phyloP scores from a whole-genome alignment of 2,113 vertebrate species.

The Cathartes aura region DNA sequence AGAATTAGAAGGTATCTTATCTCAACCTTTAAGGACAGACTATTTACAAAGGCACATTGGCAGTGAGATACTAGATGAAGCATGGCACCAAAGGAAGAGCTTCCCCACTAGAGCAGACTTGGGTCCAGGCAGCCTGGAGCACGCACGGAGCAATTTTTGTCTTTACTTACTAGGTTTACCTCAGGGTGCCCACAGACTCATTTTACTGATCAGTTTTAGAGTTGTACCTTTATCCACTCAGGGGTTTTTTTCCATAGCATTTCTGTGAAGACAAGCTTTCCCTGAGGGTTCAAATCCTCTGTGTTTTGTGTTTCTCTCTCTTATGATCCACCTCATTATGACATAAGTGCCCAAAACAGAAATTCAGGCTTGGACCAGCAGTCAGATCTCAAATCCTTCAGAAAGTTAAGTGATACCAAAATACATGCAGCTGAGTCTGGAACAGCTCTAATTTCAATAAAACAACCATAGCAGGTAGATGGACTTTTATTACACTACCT shows the following conservation, averaged over 20 bases:
- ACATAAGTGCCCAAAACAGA: background rate
- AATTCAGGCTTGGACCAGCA: background rate
- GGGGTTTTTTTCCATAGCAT: accelerated
- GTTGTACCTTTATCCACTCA: background rate
- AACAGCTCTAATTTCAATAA: background rate
- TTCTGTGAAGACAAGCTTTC: background rate
- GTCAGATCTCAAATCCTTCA: background rate
- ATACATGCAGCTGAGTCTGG: background rate
- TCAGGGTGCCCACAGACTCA: background rate
- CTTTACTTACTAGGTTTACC: background rate
- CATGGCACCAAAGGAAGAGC: background rate
- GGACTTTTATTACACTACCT: background rate
- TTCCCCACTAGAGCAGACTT: background rate
- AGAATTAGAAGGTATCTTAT: background rate
- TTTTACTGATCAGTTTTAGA: background rate
- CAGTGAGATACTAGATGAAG: background rate
- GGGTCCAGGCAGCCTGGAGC: background rate
- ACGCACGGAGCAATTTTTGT: accelerated
- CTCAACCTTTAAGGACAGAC: background rate
- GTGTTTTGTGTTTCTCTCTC: background rate
- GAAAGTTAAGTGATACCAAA: background rate
- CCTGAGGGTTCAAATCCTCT: background rate
- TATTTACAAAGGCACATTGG: background rate
- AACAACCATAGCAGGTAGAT: background rate
- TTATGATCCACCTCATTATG: accelerated